These are phyloP conservation scores for Percopsis transmontana DNA, from an alignment of 2,113 vertebrate genomes.

Conservation along the genomic window DNA sequence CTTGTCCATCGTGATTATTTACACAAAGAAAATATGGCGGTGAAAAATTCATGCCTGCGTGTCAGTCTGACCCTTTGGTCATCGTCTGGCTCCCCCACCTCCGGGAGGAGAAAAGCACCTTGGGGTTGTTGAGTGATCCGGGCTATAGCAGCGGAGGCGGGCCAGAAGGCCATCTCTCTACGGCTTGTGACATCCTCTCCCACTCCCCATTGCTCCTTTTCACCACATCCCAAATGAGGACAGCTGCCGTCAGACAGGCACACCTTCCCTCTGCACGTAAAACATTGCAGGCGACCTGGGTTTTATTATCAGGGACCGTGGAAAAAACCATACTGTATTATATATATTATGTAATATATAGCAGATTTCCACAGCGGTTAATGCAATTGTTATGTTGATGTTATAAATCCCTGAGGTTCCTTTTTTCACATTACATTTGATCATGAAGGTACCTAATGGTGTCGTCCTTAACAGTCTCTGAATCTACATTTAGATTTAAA, in stretches of 20 bases:
- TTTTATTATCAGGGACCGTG: not conserved
- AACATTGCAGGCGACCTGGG: not conserved
- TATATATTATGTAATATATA: not conserved
- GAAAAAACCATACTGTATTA: not conserved
- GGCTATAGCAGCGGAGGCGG: constrained; percentile 45
- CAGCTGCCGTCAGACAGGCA: constrained; percentile 17
- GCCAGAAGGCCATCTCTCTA: constrained; percentile 45
- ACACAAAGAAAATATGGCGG: constrained; percentile 72
- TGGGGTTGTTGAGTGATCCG: constrained; percentile 64
- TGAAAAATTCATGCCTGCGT: constrained; percentile 74
- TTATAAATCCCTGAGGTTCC: not conserved
- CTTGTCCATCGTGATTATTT: constrained; percentile 69
- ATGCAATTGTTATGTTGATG: not conserved
- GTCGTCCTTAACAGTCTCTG: not conserved
- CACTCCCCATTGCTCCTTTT: constrained; percentile 41
- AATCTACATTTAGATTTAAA: not conserved
- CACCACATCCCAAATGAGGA: constrained; percentile 39
- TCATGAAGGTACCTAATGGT: not conserved
- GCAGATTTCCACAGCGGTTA: no score
- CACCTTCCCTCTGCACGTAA: not conserved
- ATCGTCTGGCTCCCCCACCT: constrained; percentile 45
- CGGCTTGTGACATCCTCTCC: constrained; percentile 50
- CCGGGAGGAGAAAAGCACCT: constrained; percentile 66
- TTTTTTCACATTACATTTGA: not conserved
- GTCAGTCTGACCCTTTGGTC: constrained; percentile 68